A percentile compares a stretch with the other conserved stretches of the same genome.
Conservation (phyloP, 2,888 invertebrate species). For the Rhingia rostrata region DNA sequence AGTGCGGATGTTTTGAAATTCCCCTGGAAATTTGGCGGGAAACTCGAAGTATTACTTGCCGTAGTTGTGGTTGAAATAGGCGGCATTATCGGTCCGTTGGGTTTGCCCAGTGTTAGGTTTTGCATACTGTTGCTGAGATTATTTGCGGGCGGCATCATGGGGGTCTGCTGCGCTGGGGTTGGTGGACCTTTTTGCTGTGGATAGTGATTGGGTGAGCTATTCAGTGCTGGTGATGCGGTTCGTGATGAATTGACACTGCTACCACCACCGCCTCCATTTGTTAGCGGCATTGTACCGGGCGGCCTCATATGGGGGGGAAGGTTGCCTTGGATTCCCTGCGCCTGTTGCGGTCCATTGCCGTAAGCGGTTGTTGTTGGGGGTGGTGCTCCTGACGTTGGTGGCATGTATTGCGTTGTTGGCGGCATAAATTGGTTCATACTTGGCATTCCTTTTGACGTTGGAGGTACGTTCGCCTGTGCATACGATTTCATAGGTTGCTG, state of each 20-base stretch:
- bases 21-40: constrained; percentile 73
- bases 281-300: constrained; percentile 71
- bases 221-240: constrained; percentile 80
- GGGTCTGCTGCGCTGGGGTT: constrained; percentile 28
- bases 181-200: constrained; percentile 40
- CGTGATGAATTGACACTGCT: constrained; percentile 81
- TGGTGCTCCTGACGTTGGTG: constrained; percentile 22
- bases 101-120: constrained; percentile 66
- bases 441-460: constrained; percentile 65
- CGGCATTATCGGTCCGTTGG: constrained; percentile 42
- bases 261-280: constrained; percentile 76
- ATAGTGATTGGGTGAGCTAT: constrained; percentile 71
- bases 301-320: constrained; percentile 78
- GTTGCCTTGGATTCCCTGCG: constrained; percentile 74
- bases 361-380: constrained; percentile 42
- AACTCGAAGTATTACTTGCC: constrained; percentile 61
- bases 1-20: constrained; percentile 77
- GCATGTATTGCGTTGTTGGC: constrained; percentile 48
- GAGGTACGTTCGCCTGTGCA: constrained; percentile 76
- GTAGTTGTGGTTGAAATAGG: constrained; percentile 52
- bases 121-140: constrained; percentile 75
- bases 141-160: constrained; percentile 23
- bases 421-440: constrained; percentile 77
- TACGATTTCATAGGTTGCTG: constrained; percentile 75
- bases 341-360: constrained; percentile 60